Conservation (phyloP, 2,888 invertebrate species). For the Epinotia brunnichana region DNA sequence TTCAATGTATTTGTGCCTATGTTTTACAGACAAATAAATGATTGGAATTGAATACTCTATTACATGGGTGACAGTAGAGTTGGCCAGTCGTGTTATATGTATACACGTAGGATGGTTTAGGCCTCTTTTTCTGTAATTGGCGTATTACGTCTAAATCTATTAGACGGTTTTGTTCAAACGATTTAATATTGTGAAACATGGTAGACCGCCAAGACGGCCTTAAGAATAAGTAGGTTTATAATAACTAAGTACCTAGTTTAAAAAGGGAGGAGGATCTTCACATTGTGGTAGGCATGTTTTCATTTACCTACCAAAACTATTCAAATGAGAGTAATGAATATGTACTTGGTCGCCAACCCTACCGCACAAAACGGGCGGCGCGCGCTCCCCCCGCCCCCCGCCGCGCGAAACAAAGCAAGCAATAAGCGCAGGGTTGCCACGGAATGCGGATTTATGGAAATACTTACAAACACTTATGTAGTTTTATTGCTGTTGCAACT, state of each 20-base stretch:
- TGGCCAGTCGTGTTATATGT: too few species aligned
- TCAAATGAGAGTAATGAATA: conserved; percentile 41
- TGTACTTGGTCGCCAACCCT: conserved; percentile 47
- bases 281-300: not conserved
- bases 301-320: conserved; percentile 25
- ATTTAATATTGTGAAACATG: too few species aligned
- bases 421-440: conserved; percentile 66
- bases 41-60: too few species aligned
- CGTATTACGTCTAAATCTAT: too few species aligned
- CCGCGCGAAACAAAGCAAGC: conserved; percentile 72
- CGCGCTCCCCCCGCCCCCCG: conserved; percentile 44
- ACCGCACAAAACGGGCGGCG: conserved; percentile 48
- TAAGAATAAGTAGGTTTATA: too few species aligned
- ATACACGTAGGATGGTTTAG: too few species aligned
- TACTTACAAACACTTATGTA: conserved; percentile 18
- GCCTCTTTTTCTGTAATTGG: too few species aligned
- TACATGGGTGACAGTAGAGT: too few species aligned
- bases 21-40: too few species aligned
- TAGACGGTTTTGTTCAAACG: too few species aligned
- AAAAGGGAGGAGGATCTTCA: not conserved
- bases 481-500: conserved; percentile 14
- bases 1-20: too few species aligned
- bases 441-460: conserved; percentile 44
- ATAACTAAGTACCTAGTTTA: not conserved
- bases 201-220: too few species aligned